A percentile compares a stretch with the other conserved stretches of the same genome.
These are phyloP conservation scores for Tenualosa ilisha DNA, from an alignment of 2,797 vertebrate genomes.

Conservation along the genomic window DNA sequence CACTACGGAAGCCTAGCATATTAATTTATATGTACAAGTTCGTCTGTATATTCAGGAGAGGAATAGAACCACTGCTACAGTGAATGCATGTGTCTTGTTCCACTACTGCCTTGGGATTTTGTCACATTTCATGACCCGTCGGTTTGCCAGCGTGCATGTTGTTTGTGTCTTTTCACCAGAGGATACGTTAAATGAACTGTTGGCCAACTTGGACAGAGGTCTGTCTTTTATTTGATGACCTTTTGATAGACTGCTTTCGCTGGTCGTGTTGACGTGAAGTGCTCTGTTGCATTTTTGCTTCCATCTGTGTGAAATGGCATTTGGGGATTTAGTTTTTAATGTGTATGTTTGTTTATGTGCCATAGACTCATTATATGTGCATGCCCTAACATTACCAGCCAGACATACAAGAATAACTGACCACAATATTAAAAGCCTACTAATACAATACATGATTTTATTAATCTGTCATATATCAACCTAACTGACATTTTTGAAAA, in stretches of 20 bases:
- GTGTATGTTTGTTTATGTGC: constrained; percentile 12
- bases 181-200: not conserved
- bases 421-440: not conserved
- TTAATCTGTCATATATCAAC: not conserved
- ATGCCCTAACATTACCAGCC: not conserved
- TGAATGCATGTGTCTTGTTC: constrained; percentile 11
- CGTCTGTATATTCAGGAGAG: not conserved
- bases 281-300: not conserved
- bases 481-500: not conserved
- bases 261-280: not conserved
- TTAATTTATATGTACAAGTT: not conserved
- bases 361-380: constrained; percentile 7
- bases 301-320: not conserved
- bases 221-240: not conserved
- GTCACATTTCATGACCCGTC: not conserved
- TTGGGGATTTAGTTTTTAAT: not conserved
- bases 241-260: not conserved
- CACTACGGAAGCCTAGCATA: not conserved
- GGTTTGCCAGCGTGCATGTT: not conserved
- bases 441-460: constrained; percentile 2
- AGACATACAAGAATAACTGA: not conserved
- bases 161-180: not conserved
- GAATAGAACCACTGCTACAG: not conserved
- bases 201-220: constrained; percentile 8
- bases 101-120: not conserved